phyloP scores from a whole-genome alignment of 2,113 vertebrate species.

The Callospermophilus lateralis region DNA sequence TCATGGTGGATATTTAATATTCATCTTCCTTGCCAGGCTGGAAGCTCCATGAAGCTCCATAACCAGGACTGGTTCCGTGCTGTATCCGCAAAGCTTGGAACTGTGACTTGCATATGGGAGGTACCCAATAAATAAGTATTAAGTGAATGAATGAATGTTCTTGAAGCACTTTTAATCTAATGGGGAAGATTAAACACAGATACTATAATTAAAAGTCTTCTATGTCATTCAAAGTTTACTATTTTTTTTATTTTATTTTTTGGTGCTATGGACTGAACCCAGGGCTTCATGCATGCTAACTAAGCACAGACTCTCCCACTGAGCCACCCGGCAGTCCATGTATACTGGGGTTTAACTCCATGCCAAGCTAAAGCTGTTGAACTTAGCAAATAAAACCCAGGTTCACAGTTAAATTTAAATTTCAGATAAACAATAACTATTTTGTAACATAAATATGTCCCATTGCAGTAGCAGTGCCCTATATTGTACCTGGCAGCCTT shows the following conservation, averaged over 20 bases:
- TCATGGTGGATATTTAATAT: background rate
- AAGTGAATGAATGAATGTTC: background rate
- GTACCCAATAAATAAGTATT: background rate
- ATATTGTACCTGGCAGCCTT: background rate
- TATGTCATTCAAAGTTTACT: background rate
- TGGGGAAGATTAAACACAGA: background rate
- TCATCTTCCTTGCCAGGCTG: background rate
- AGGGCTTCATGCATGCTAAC: background rate
- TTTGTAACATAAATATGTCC: background rate
- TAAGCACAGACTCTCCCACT: background rate
- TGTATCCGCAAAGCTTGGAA: background rate
- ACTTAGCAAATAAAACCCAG: background rate
- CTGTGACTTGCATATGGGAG: background rate
- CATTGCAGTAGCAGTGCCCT: background rate
- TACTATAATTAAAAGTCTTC: background rate
- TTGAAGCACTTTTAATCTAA: background rate
- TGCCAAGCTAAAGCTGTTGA: background rate
- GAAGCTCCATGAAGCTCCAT: background rate
- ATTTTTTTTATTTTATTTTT: background rate
- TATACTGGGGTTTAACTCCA: background rate
- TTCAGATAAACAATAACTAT: background rate
- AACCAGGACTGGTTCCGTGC: background rate
- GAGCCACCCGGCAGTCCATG: background rate
- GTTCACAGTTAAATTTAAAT: background rate
- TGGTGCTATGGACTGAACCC: background rate